Base-by-base conservation (phyloP, 2,888 invertebrate genomes). In the Drepanosiphum platanoidis region DNA sequence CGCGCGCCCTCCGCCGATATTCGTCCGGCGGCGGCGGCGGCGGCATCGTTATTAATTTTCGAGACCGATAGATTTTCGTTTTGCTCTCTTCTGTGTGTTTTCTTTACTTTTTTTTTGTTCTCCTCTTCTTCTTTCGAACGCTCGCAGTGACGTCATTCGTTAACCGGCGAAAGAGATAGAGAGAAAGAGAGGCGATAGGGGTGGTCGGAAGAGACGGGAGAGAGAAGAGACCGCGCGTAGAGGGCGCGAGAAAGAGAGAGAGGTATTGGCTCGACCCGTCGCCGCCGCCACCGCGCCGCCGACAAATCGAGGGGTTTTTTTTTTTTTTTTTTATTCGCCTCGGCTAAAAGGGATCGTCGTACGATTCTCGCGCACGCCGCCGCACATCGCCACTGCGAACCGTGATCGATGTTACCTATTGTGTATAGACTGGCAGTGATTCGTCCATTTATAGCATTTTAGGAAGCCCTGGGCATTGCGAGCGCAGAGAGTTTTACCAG, bases 1-100 rank as follows among this genome's bases (percentile, higher is more conserved):
- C 5, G 18, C 74, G 32, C 32, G 9, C 18, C 15, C 15, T 30
- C 32, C 32, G 4, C 13, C 22, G 8, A 22, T 2, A 27, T 61
- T 27, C 22, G 27, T 61, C 27, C 27, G 27, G 22, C 30, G 58
- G 32, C 58, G 75, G 34, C 34, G 30, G 27, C 61, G 75, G 34
- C 34, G 30, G 27, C 61, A 4, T 5, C 39, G 61, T 77, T 61
- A 39, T 77, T 77, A 77, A 61, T 77, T 77, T 36, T 18, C 75
- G 11, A 64, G 77, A 64, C 77, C 77, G 61, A 77, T 61, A 77
- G 77, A 77, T 77, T 75, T 52, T 75, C 58, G 22, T n/a, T n/a
- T n/a, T n/a, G n/a, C n/a, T n/a, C n/a, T n/a, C n/a, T n/a, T n/a
- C n/a, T n/a, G n/a, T n/a, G n/a, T n/a, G n/a, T n/a, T n/a, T n/a